Evolutionary conservation across 2,888 invertebrate species (phyloP).

Genomic region (Perizoma flavofasciatum): DNA sequence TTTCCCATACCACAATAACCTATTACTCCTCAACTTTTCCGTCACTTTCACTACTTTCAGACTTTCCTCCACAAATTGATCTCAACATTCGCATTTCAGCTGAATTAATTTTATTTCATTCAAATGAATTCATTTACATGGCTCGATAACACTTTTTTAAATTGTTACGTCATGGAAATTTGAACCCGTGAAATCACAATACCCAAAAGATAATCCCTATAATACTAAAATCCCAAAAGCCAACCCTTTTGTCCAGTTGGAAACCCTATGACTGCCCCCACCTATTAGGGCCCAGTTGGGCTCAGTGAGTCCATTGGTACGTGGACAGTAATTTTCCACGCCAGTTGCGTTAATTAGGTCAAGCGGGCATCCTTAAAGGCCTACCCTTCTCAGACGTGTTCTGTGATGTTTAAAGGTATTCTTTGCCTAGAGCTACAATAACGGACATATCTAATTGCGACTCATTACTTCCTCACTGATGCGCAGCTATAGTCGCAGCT

Average conservation of each 20-base stretch:
- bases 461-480: slow-evolving; percentile 16
- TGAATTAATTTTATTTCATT: too few species aligned
- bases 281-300: slow-evolving; percentile 9
- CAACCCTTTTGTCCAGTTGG: slow-evolving; percentile 19
- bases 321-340: slow-evolving; percentile 26
- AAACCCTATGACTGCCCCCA: slow-evolving; percentile 1
- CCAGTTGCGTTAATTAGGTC: slow-evolving; percentile 30
- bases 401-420: slow-evolving; percentile 8
- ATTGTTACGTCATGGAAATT: background rate
- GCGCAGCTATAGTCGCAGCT: slow-evolving; percentile 10
- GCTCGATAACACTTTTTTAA: too few species aligned
- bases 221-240: slow-evolving; percentile 10
- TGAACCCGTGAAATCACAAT: slow-evolving; percentile 6
- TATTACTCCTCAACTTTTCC: too few species aligned
- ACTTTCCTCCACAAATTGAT: too few species aligned
- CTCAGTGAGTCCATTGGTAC: slow-evolving; percentile 9
- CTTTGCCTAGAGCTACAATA: slow-evolving; percentile 1
- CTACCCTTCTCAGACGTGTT: slow-evolving; percentile 16
- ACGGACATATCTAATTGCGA: slow-evolving; percentile 11
- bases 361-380: slow-evolving; percentile 7
- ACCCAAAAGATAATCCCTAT: slow-evolving; percentile 15
- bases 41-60: too few species aligned
- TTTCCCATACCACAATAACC: too few species aligned
- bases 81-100: too few species aligned
- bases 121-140: too few species aligned